Conservation (phyloP, 2,113 vertebrate species). For the Glareola pratincola region DNA sequence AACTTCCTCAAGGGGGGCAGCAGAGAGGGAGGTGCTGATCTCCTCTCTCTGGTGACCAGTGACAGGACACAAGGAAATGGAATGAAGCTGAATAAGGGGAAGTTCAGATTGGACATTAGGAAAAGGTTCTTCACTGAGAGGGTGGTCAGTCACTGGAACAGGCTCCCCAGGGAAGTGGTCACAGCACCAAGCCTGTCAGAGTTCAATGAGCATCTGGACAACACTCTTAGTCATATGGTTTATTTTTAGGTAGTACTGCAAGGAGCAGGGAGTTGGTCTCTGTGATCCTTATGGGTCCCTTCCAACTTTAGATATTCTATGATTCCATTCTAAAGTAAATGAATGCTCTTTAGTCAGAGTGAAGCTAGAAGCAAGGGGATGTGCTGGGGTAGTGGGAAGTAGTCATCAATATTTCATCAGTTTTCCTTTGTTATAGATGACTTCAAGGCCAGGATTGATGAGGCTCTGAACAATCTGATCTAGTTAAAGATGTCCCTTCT, state of each 20-base stretch:
- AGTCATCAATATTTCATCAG: neutral
- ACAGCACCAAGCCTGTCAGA: neutral
- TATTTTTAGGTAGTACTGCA: no score
- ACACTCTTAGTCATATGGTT: neutral
- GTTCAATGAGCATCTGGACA: neutral
- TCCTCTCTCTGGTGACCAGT: no score
- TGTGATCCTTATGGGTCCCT: neutral
- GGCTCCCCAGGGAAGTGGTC: neutral
- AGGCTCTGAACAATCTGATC: no score
- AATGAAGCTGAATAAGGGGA: no score
- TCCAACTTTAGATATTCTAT: neutral
- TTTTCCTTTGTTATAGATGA: neutral
- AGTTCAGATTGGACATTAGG: no score
- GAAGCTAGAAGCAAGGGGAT: neutral
- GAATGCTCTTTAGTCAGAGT: neutral
- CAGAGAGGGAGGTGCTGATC: no score
- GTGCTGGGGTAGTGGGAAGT: neutral
- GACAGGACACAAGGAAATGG: no score
- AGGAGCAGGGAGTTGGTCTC: neutral
- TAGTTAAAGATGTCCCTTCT: no score
- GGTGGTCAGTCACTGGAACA: no score
- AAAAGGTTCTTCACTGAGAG: no score
- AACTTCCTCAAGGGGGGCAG: no score
- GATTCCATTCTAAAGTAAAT: neutral
- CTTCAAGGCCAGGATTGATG: no score